Evolutionary conservation across 1,140 invertebrate genomes (phyloP).

Genomic region (Ceratosolen fusciceps): DNA sequence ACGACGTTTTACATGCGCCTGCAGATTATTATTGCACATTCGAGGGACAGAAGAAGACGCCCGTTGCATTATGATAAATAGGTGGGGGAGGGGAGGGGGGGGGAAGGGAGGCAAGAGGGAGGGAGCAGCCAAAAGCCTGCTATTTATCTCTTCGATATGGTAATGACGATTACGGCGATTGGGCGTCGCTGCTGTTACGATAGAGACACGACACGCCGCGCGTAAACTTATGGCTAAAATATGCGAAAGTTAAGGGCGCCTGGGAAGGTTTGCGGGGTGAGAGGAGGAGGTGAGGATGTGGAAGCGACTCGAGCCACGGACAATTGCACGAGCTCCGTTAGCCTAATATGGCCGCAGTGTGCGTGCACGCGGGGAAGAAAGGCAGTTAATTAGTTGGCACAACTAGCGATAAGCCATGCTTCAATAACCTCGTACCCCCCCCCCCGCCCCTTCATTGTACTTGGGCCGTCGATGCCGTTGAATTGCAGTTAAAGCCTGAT

Average conservation of each 20-base stretch:
- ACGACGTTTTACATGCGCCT: no score
- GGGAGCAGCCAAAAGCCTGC: slow-evolving; percentile 46
- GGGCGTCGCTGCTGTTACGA: slow-evolving; percentile 25
- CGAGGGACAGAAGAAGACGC: no score
- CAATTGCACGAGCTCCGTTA: neutral
- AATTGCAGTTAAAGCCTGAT: neutral
- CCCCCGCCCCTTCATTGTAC: neutral
- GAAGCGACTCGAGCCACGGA: neutral
- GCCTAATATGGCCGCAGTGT: no score
- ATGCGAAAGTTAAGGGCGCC: neutral
- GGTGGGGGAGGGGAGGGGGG: neutral
- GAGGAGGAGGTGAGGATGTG: slow-evolving; percentile 29
- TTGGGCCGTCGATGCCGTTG: neutral
- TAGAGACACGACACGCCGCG: slow-evolving; percentile 29
- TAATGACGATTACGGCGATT: slow-evolving; percentile 60
- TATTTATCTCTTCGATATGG: slow-evolving; percentile 63
- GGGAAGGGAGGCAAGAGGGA: neutral
- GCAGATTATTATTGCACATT: no score
- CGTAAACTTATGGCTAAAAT: slow-evolving; percentile 40
- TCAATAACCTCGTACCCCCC: neutral
- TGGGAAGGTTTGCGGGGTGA: neutral
- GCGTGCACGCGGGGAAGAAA: slow-evolving; percentile 43
- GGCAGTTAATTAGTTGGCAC: slow-evolving; percentile 56
- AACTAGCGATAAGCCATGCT: slow-evolving; percentile 43
- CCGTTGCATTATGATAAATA: no score